These are phyloP conservation scores for Xanthorhoe designata DNA, from an alignment of 2,888 invertebrate species.

Conservation along the genomic window DNA sequence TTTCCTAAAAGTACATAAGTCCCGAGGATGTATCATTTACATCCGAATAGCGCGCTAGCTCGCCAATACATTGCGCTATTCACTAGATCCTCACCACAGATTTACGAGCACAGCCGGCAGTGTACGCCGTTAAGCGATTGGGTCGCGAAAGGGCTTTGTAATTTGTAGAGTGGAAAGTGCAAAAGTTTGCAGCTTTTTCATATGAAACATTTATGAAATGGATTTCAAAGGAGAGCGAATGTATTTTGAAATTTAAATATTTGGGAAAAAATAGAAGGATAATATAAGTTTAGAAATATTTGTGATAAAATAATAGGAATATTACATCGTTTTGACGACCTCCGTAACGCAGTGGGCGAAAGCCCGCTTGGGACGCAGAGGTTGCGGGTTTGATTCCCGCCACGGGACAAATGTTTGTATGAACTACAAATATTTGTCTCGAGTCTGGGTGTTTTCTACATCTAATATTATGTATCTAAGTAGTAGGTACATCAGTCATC, in stretches of 20 bases:
- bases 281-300: too few species aligned
- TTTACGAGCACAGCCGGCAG: conserved; percentile 39
- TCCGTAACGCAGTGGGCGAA: too few species aligned
- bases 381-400: too few species aligned
- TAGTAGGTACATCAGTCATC: too few species aligned
- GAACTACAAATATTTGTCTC: too few species aligned
- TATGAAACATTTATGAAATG: neutral
- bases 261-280: too few species aligned
- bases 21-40: conserved; percentile 26
- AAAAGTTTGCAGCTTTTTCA: conserved; percentile 8
- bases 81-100: conserved; percentile 33
- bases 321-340: too few species aligned
- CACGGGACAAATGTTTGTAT: too few species aligned
- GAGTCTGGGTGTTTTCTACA: too few species aligned
- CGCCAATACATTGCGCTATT: conserved; percentile 36
- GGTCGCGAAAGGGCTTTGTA: conserved; percentile 30
- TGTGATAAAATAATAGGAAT: too few species aligned
- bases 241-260: neutral
- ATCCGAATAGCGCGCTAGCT: conserved; percentile 23
- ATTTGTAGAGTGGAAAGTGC: conserved; percentile 18
- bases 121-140: conserved; percentile 36
- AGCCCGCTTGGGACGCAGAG: too few species aligned
- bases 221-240: neutral
- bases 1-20: conserved; percentile 15
- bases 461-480: too few species aligned